Percentiles rank a stretch among this genome's conserved stretches.
These are phyloP conservation scores for Dermolepida albohirtum DNA, from an alignment of 2,888 invertebrate species.

Conservation along the genomic window DNA sequence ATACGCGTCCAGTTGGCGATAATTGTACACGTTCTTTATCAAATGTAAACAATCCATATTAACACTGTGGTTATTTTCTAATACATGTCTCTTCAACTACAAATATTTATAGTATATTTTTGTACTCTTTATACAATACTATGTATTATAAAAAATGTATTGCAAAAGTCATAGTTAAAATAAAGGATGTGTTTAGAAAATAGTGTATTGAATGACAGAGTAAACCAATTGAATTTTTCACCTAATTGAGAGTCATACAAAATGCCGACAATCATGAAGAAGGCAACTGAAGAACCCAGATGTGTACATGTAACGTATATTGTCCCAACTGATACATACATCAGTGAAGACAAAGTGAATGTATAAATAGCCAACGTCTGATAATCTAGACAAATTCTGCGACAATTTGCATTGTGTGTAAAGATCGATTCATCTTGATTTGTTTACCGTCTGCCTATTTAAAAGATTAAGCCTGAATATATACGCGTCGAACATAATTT, in stretches of 20 bases:
- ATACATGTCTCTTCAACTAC: too few species aligned
- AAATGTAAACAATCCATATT: too few species aligned
- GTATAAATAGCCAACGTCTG: conserved; percentile 57
- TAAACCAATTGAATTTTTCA: background rate
- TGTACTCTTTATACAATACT: too few species aligned
- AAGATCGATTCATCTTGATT: conserved; percentile 59
- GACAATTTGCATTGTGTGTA: conserved; percentile 65
- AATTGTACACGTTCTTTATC: too few species aligned
- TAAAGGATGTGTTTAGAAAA: too few species aligned
- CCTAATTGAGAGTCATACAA: conserved; percentile 59
- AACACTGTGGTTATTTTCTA: too few species aligned
- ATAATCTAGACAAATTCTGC: conserved; percentile 66
- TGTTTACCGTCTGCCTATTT: conserved; percentile 62
- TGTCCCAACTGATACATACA: conserved; percentile 55
- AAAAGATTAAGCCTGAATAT: conserved; percentile 63
- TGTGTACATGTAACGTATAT: conserved; percentile 38
- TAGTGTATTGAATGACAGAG: too few species aligned
- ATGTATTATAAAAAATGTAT: too few species aligned
- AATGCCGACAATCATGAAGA: conserved; percentile 48
- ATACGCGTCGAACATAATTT: conserved; percentile 61
- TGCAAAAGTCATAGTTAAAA: too few species aligned
- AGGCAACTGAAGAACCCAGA: conserved; percentile 22
- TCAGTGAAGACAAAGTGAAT: conserved; percentile 58
- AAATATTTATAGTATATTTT: too few species aligned
- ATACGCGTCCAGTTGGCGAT: too few species aligned